Percentiles rank a stretch among this genome's conserved stretches.
phyloP scores from a whole-genome alignment of 2,797 vertebrate species.

The Setipinna tenuifilis region DNA sequence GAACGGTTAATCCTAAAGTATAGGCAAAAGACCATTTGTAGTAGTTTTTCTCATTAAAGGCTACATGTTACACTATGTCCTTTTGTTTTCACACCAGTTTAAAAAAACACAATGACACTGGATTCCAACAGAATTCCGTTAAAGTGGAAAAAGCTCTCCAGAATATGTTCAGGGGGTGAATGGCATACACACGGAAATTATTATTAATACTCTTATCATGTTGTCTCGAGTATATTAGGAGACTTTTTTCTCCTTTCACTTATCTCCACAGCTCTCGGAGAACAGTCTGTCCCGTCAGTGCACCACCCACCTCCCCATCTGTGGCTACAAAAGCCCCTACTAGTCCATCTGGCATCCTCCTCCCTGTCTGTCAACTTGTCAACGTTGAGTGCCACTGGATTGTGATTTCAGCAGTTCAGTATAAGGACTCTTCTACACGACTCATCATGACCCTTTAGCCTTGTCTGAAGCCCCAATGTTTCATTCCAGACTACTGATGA shows the following conservation, averaged over 20 bases:
- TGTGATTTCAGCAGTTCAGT: conserved; percentile 35
- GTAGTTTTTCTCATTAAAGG: too few species aligned
- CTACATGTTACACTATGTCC: too few species aligned
- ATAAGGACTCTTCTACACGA: not conserved
- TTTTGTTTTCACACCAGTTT: too few species aligned
- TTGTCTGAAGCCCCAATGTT: not conserved
- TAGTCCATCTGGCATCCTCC: conserved; percentile 73
- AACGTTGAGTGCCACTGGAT: conserved; percentile 50
- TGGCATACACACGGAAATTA: not conserved
- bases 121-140: not conserved
- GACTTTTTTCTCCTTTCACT: conserved; percentile 28
- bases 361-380: conserved; percentile 74
- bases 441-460: not conserved
- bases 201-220: not conserved
- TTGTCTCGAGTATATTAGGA: not conserved
- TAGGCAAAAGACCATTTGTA: too few species aligned
- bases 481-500: not conserved
- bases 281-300: conserved; percentile 56
- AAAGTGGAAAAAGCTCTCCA: not conserved
- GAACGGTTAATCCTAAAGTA: too few species aligned
- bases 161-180: not conserved
- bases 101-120: too few species aligned
- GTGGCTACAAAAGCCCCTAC: conserved; percentile 62
- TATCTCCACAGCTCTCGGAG: conserved; percentile 44
- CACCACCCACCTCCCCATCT: conserved; percentile 75